Evolutionary conservation across 1,140 invertebrate species (phyloP).

Genomic region (Tetragnatha versicolor): DNA sequence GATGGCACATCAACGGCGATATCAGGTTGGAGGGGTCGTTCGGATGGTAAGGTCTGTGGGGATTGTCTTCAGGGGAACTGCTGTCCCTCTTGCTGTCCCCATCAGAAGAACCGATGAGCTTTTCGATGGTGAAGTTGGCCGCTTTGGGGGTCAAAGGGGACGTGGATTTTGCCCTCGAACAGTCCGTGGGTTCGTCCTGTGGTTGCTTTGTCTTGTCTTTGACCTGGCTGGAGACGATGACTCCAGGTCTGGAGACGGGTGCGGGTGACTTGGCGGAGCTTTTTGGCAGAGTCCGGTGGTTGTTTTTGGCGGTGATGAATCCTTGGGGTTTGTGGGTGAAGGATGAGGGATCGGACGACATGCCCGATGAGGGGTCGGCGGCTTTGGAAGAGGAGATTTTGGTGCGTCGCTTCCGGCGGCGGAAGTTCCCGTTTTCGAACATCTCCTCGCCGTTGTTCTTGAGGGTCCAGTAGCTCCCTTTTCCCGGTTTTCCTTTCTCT

Average conservation of each 20-base stretch:
- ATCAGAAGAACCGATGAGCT: conserved; percentile 24
- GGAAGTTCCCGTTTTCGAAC: conserved; percentile 73
- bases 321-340: neutral
- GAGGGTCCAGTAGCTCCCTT: conserved; percentile 73
- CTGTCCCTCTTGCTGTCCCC: conserved; percentile 10
- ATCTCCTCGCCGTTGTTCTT: conserved; percentile 70
- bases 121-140: conserved; percentile 46
- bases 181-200: neutral
- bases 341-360: neutral
- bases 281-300: neutral
- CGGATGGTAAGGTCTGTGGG: neutral
- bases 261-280: neutral
- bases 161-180: conserved; percentile 16
- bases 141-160: conserved; percentile 47
- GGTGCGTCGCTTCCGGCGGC: conserved; percentile 70
- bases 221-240: conserved; percentile 5
- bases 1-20: conserved; percentile 30
- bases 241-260: neutral
- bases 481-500: conserved; percentile 69
- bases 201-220: neutral
- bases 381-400: conserved; percentile 68
- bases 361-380: neutral
- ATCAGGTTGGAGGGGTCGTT: conserved; percentile 7
- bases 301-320: neutral
- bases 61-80: neutral